Conservation (phyloP, 2,113 vertebrate species). For the Leptocoma aspasia region DNA sequence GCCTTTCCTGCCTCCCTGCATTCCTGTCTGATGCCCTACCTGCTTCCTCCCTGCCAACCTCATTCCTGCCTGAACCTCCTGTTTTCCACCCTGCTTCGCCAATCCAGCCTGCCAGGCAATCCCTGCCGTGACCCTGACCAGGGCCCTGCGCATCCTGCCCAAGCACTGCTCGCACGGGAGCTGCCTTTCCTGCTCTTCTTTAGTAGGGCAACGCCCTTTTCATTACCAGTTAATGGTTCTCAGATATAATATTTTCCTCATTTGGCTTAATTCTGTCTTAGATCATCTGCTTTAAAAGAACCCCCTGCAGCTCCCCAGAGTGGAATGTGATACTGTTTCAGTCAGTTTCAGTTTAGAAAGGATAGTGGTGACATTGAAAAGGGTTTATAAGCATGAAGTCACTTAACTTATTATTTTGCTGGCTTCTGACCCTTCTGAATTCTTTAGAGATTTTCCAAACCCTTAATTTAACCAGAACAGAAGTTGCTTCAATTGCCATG, state of each 20-base stretch:
- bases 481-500: background rate
- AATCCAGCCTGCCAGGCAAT: rapidly evolving
- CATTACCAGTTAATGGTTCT: background rate
- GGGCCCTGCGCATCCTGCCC: background rate
- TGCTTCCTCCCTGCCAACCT: background rate
- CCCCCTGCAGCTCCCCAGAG: background rate
- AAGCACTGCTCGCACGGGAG: rapidly evolving
- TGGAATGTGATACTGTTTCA: background rate
- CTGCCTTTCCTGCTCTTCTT: background rate
- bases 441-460: background rate
- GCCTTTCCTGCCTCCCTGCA: background rate
- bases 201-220: background rate
- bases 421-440: conserved; percentile 14
- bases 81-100: background rate
- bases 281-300: background rate
- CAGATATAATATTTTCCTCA: background rate
- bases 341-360: background rate
- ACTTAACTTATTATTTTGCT: background rate
- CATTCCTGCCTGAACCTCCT: background rate
- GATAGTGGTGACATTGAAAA: background rate
- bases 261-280: background rate
- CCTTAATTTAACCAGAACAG: background rate
- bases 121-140: background rate
- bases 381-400: background rate
- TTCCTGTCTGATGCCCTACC: background rate